These are phyloP conservation scores for Muscicapa adusta DNA, from an alignment of 2,113 vertebrate species.

Conservation along the genomic window DNA sequence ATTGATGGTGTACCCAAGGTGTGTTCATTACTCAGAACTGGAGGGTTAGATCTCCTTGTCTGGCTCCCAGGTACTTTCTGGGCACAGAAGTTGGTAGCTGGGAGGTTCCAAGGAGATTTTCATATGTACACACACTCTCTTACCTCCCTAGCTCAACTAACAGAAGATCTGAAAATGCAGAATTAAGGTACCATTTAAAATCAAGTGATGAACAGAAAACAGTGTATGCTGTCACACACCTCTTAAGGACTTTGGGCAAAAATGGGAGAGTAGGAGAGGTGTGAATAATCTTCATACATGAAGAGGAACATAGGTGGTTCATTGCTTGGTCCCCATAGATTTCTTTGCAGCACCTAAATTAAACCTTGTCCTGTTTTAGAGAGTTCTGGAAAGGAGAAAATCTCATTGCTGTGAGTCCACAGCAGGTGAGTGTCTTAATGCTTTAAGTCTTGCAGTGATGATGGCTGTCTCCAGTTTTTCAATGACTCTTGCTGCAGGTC, in stretches of 20 bases:
- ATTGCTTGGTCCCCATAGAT: background rate
- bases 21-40: background rate
- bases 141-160: background rate
- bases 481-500: background rate
- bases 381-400: background rate
- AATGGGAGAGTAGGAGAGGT: background rate
- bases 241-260: background rate
- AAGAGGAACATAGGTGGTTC: background rate
- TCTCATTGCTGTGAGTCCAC: background rate
- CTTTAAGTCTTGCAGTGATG: background rate
- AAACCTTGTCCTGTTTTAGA: background rate
- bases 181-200: background rate
- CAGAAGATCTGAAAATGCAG: background rate
- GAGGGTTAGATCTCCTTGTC: background rate
- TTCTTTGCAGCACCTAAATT: background rate
- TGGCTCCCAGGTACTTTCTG: background rate
- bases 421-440: background rate
- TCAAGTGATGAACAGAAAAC: background rate
- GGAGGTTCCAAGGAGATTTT: background rate
- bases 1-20: background rate
- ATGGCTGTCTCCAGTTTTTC: background rate
- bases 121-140: background rate
- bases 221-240: background rate
- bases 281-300: background rate
- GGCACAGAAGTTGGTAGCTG: background rate